phyloP scores from a whole-genome alignment of 2,888 invertebrate genomes.

The Tromatobia lineatoria region DNA sequence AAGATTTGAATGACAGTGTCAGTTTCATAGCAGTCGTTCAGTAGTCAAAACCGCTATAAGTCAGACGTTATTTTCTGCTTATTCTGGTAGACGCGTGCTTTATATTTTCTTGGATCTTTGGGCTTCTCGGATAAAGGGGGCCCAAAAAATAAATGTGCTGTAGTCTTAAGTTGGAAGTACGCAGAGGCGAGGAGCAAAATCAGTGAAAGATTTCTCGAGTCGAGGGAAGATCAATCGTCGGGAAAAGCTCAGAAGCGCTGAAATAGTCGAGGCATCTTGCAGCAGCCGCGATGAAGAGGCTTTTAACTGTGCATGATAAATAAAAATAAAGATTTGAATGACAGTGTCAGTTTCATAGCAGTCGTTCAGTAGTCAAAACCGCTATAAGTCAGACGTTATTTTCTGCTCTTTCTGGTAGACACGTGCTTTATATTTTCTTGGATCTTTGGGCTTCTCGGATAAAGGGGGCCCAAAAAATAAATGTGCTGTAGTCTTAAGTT shows the following conservation, averaged over 20 bases:
- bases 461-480: not conserved
- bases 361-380: slow-evolving; percentile 1
- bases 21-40: no score
- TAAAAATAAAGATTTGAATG: not conserved
- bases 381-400: not conserved
- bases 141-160: not conserved
- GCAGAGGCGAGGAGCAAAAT: not conserved
- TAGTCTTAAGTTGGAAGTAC: not conserved
- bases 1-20: no score
- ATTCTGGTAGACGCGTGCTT: no score
- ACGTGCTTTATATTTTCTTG: not conserved
- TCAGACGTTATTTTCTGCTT: not conserved
- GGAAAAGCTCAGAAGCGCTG: slow-evolving; percentile 2
- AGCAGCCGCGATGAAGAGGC: slow-evolving; percentile 22
- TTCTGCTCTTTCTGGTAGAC: not conserved
- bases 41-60: no score
- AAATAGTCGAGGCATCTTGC: slow-evolving; percentile 11
- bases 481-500: slow-evolving; percentile 1
- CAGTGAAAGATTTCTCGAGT: not conserved
- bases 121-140: not conserved
- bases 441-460: not conserved
- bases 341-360: not conserved
- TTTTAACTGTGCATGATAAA: no score
- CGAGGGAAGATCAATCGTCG: slow-evolving; percentile 28
- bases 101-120: not conserved